These are phyloP conservation scores for Mesocricetus auratus DNA, from an alignment of 2,113 vertebrate species.

Conservation along the genomic window DNA sequence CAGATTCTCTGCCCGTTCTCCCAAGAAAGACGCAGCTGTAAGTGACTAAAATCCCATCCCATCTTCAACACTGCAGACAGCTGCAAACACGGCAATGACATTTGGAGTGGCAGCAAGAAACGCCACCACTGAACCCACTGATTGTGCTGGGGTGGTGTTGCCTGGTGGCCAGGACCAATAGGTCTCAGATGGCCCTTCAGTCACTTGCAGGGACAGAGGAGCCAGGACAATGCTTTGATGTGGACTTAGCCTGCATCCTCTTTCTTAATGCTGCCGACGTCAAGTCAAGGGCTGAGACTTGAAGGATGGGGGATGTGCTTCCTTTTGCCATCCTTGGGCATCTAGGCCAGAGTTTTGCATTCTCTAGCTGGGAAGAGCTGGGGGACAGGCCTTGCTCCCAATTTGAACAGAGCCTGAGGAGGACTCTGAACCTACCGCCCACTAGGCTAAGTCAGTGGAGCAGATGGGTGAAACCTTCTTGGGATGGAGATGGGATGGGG, in stretches of 20 bases:
- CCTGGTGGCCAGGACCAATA: rapidly evolving
- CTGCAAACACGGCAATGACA: neutral
- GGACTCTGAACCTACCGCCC: rapidly evolving
- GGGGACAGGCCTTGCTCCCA: neutral
- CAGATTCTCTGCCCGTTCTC: neutral
- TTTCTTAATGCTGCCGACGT: neutral
- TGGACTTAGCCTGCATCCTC: rapidly evolving
- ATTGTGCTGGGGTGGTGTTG: rapidly evolving
- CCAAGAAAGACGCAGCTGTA: neutral
- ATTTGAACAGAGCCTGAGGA: neutral
- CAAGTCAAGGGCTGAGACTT: neutral
- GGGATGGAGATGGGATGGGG: neutral
- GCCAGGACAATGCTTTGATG: neutral
- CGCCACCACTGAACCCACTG: neutral
- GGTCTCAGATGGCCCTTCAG: rapidly evolving
- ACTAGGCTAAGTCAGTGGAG: neutral
- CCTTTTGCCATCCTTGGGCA: neutral
- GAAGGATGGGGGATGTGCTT: neutral
- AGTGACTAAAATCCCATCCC: neutral
- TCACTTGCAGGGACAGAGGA: neutral
- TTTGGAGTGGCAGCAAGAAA: neutral
- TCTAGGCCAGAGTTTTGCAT: neutral
- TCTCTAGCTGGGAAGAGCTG: neutral
- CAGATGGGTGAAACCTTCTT: neutral
- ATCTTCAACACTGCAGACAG: neutral